Evolutionary conservation across 1,140 invertebrate species (phyloP), one percentile per base, ranked within the genome.

Genomic region (Halyomorpha halys): DNA sequence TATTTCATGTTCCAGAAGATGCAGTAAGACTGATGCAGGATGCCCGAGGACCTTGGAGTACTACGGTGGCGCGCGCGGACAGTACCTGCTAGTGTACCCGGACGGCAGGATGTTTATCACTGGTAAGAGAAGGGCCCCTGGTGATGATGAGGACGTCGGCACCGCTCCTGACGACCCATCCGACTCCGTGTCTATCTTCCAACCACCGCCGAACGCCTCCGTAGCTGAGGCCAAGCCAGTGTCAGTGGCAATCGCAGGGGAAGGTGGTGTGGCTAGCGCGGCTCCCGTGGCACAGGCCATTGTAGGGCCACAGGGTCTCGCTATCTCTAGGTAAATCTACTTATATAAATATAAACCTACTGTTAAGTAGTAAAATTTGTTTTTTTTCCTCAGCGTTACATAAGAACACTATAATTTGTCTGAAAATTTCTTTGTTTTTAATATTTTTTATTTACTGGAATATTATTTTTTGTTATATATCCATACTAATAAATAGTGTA

Each of bases 151-250:
- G 18, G 72, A 78, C 34, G 74, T 73, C 15, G 75, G 77, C 0
- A 72, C 77, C 15, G 68, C 73, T 2, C 67, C 74, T 11, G 66
- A 69, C 25, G 62, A 63, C n/a, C 53, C 53, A 1, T 68, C 70
- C n/a, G 70, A 73, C 47, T 70, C 71, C 9, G 75, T 78, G 3
- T 71, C 76, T 15, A 74, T 80, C 13, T 77, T 76, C 62, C 74
- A 76, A 11, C 78, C 78, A 15, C 75, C 80, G 11, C 77, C 80
- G 16, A 78, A 79, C 63, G 78, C 81, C 13, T 81, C 80, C 0
- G 79, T 87, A 45, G 84, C 85, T 59, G 84, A 87, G 73, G 84
- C 84, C 2, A 85, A 84, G 71, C 85, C 85, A 61, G 78, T 86
- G 44, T 84, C 84, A 75, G 69, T 79, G 49, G 74, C 77, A 3